These are phyloP conservation scores for Fissipunctia ypsillon DNA, from an alignment of 2,888 invertebrate species.

Conservation along the genomic window DNA sequence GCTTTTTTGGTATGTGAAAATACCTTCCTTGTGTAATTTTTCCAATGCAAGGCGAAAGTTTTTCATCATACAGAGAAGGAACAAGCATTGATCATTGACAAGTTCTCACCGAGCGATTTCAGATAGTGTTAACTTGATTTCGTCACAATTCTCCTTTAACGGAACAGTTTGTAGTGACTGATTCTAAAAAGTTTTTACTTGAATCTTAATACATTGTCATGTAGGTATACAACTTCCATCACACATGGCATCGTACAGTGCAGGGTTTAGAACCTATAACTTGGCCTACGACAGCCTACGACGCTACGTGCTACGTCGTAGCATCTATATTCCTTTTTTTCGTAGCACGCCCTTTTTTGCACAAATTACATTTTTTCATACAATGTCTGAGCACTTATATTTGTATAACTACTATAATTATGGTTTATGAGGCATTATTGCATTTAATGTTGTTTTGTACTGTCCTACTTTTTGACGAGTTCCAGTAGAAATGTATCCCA, in stretches of 20 bases:
- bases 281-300: slow-evolving; percentile 13
- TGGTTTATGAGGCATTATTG: not conserved
- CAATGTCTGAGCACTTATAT: not conserved
- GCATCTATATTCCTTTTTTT: slow-evolving; percentile 22
- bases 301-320: slow-evolving; percentile 43
- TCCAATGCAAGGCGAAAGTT: not conserved
- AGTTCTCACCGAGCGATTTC: not conserved
- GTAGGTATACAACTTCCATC: not conserved
- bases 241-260: not conserved
- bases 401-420: not conserved
- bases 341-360: slow-evolving; percentile 23
- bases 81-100: not conserved
- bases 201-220: not conserved
- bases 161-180: not conserved
- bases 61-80: no score
- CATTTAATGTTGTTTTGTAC: not conserved
- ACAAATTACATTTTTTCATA: not conserved
- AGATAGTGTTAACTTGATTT: not conserved
- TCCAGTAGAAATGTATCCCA: not conserved
- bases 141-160: not conserved
- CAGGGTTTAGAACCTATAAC: not conserved
- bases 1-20: no score
- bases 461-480: not conserved
- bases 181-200: not conserved
- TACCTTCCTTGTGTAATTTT: not conserved